These are phyloP conservation scores for Capitella teleta DNA, from an alignment of 1,140 invertebrate genomes.

Conservation along the genomic window DNA sequence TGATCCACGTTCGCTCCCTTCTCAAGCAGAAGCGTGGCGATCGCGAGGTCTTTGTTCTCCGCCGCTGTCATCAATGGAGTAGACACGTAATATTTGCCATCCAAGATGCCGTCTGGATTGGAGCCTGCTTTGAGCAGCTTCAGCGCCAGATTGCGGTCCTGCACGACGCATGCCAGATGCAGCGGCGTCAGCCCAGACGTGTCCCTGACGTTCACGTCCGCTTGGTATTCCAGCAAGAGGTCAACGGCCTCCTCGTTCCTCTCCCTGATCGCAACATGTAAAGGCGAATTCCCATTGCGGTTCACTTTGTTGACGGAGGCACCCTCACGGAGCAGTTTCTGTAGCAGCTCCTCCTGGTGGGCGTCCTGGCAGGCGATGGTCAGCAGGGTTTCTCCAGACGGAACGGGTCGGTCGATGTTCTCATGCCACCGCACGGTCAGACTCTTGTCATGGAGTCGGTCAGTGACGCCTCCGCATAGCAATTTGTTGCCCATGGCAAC, in stretches of 20 bases:
- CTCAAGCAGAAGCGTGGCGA: conserved; percentile 10
- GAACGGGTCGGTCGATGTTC: conserved; percentile 4
- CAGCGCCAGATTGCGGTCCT: background rate
- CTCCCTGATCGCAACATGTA: conserved; percentile 79
- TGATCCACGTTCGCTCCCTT: conserved; percentile 12
- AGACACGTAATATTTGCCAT: conserved; percentile 9
- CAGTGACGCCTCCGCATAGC: background rate
- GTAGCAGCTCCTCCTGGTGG: background rate
- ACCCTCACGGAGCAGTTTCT: conserved; percentile 3
- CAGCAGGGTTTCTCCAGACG: conserved; percentile 9
- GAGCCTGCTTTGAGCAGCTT: conserved; percentile 2
- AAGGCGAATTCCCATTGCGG: conserved; percentile 50
- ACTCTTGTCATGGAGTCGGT: background rate
- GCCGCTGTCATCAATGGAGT: conserved; percentile 11
- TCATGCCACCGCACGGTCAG: conserved; percentile 2
- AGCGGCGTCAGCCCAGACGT: conserved; percentile 53
- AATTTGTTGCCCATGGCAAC: background rate
- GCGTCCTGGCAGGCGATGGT: conserved; percentile 5
- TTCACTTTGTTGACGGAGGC: conserved; percentile 8
- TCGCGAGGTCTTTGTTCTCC: conserved; percentile 9
- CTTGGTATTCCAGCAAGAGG: conserved; percentile 68
- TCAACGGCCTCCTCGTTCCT: conserved; percentile 65
- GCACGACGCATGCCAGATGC: conserved; percentile 34
- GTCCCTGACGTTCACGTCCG: conserved; percentile 72
- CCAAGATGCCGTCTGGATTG: conserved; percentile 7